Percentiles rank a stretch among this genome's conserved stretches.
phyloP scores from a whole-genome alignment of 2,888 invertebrate species.

The Lasioglossum oenotherae region DNA sequence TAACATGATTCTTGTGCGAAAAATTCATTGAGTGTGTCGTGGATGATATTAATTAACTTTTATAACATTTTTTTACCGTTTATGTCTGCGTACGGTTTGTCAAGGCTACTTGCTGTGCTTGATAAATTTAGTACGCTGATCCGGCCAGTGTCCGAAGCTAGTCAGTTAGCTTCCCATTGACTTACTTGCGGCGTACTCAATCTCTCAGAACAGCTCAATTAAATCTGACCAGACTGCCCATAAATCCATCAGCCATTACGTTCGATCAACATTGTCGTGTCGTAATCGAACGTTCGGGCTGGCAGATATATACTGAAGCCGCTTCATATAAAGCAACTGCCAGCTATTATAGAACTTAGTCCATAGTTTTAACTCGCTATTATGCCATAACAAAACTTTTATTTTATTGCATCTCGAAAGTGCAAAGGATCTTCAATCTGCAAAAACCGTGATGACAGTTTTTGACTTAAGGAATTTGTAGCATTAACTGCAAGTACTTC shows the following conservation, averaged over 20 bases:
- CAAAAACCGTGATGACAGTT: not conserved
- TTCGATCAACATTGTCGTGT: slow-evolving; percentile 36
- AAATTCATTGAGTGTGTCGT: not conserved
- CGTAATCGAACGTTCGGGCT: slow-evolving; percentile 18
- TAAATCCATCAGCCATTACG: slow-evolving; percentile 28
- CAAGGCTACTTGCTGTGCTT: not conserved
- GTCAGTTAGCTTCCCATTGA: not conserved
- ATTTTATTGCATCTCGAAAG: too few relatives aligned
- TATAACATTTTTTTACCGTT: not conserved
- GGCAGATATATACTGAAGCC: slow-evolving; percentile 9
- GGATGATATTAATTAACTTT: not conserved
- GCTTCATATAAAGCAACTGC: slow-evolving; percentile 10
- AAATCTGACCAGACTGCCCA: slow-evolving; percentile 25
- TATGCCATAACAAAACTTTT: too few relatives aligned
- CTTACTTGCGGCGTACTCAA: not conserved
- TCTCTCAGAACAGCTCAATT: slow-evolving; percentile 30
- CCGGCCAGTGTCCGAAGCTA: not conserved
- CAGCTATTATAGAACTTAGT: not conserved
- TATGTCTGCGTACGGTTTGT: not conserved
- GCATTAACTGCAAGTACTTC: too few relatives aligned
- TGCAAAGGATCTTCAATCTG: too few relatives aligned
- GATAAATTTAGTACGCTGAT: not conserved
- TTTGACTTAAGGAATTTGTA: too few relatives aligned
- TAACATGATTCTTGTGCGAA: not conserved
- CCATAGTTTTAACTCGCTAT: not conserved